phyloP scores from a whole-genome alignment of 2,113 vertebrate species.

The Tragelaphus imberbis region DNA sequence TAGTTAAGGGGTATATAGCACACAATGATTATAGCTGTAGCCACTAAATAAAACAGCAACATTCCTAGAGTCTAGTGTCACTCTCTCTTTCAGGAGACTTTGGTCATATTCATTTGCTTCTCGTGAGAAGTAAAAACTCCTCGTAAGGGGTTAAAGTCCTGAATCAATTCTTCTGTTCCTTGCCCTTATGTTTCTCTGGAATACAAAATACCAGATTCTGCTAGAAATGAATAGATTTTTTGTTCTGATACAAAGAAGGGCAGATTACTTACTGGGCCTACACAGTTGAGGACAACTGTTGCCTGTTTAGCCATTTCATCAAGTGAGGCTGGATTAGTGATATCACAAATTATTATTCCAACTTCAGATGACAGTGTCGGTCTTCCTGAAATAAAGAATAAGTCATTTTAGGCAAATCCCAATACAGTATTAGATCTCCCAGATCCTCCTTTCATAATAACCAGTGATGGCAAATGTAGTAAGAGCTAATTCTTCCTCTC shows the following conservation, averaged over 20 bases:
- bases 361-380: conserved; percentile 86
- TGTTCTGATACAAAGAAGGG: conserved; percentile 47
- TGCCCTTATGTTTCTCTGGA: conserved; percentile 22
- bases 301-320: conserved; percentile 92
- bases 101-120: not conserved
- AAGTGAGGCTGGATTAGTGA: conserved; percentile 86
- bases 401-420: not conserved
- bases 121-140: not conserved
- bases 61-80: not conserved
- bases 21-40: not conserved
- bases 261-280: conserved; percentile 91
- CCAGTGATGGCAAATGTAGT: not conserved
- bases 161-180: not conserved
- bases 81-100: not conserved
- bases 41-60: not conserved
- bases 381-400: conserved; percentile 82
- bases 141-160: not conserved
- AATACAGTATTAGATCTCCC: not conserved
- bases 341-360: conserved; percentile 90
- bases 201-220: conserved; percentile 39
- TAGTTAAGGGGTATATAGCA: not conserved
- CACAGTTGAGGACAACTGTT: conserved; percentile 92
- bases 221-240: conserved; percentile 9
- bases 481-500: not conserved
- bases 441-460: not conserved